Conservation (phyloP, 2,113 vertebrate genomes). For the Fulica atra region DNA sequence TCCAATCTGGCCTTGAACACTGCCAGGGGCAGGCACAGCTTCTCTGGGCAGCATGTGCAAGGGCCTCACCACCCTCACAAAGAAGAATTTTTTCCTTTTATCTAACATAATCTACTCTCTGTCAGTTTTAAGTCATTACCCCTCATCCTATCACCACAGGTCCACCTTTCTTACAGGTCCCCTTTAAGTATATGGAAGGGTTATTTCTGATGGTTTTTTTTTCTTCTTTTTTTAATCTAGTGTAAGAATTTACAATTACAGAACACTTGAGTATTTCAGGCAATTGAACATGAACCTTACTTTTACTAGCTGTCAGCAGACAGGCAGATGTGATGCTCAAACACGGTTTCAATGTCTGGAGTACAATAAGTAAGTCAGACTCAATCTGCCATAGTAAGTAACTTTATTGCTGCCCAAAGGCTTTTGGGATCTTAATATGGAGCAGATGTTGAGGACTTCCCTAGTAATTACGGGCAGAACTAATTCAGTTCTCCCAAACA, state of each 20-base stretch:
- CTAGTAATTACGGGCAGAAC: background rate
- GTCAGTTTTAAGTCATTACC: too few species aligned
- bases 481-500: background rate
- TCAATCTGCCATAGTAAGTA: background rate
- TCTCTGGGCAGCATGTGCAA: too few species aligned
- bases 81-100: too few species aligned
- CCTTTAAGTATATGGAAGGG: too few species aligned
- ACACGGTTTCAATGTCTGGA: background rate
- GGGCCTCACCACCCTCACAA: too few species aligned
- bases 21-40: too few species aligned
- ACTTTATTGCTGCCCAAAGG: constrained; percentile 14
- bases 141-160: too few species aligned
- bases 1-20: too few species aligned
- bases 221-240: background rate
- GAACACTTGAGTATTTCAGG: background rate
- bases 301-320: background rate
- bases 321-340: background rate
- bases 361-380: background rate
- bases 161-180: too few species aligned
- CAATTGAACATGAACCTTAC: background rate
- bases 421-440: background rate
- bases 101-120: too few species aligned
- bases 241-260: background rate
- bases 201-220: background rate
- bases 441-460: constrained; percentile 11